phyloP scores from a whole-genome alignment of 2,113 vertebrate genomes.

The Merops nubicus region DNA sequence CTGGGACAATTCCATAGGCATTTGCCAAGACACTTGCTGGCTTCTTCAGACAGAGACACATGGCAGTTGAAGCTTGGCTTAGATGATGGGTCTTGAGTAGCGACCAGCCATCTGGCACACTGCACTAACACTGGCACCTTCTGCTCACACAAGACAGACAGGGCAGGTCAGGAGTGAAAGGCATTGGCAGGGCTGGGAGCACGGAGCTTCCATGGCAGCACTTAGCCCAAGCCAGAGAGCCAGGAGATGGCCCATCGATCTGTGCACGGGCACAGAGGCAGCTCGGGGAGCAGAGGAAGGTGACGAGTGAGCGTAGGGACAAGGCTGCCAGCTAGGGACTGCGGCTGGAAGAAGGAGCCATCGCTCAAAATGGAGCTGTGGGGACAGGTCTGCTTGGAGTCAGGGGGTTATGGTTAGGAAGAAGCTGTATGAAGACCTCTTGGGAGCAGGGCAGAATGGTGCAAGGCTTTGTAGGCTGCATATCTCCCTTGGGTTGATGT shows the following conservation, averaged over 20 bases:
- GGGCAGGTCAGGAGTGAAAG: not conserved
- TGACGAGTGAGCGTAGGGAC: rapidly evolving
- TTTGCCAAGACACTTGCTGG: slow-evolving; percentile 16
- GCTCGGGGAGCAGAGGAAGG: not conserved
- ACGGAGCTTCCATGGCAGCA: not conserved
- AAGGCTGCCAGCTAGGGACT: not conserved
- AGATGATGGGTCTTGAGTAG: not conserved
- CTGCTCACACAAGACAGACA: not conserved
- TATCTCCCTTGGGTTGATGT: not conserved
- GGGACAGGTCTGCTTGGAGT: not conserved
- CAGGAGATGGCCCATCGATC: rapidly evolving
- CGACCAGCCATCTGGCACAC: not conserved
- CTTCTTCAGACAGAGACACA: slow-evolving; percentile 24
- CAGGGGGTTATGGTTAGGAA: not conserved
- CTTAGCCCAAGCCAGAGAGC: not conserved
- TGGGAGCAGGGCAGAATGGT: not conserved
- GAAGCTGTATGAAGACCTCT: not conserved
- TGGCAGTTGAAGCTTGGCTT: not conserved
- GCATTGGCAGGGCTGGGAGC: not conserved
- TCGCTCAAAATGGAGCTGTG: not conserved
- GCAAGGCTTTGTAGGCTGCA: not conserved
- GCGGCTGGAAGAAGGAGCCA: not conserved
- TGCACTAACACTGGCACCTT: not conserved
- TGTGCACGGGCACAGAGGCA: not conserved
- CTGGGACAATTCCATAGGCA: not conserved